Evolutionary conservation across 2,888 invertebrate species (phyloP), one percentile per base, ranked within the genome.

Genomic region (Sarcophaga variegata): DNA sequence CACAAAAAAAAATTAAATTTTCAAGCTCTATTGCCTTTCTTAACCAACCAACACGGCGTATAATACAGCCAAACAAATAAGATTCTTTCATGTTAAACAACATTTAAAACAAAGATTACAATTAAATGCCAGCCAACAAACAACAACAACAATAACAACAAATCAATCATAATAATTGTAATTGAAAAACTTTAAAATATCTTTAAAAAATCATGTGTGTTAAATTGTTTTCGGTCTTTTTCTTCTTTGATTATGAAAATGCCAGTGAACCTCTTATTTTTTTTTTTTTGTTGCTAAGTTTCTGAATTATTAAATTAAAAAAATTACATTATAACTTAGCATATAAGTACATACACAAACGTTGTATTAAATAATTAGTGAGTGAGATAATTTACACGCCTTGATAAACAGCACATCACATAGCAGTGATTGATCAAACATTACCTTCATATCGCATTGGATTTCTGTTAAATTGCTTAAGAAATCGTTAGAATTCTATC

Each of bases 351-450:
- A 59, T 67, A 27, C 22, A 37, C 66, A 27, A 3, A 27, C 27
- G 37, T 37, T 8, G 8, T 37, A 37, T 37, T 37, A 37, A 37
- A 37, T 37, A 37, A 37, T 37, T 37, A 37, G 37, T 37, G 8
- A 67, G 62, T 76, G 75, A 85, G 71, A 80, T 81, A 76, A 85
- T 81, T 85, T 85, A 71, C 76, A 81, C 80, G 80, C 62, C 76
- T 70, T 80, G 62, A 67, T 81, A 85, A 62, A 8, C 80, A 81
- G 0, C 8, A 37, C 10, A 37, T 10, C 37, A 37, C 37, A 10
- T 1, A 2, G 2, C 10, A 37, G 37, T 37, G 37, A 37, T 0
- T 37, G 37, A 37, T 37, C 37, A 37, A 37, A 37, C 37, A 37
- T 37, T 3, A 37, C 10, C 37, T 37, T 37, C 37, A 37, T 37